These are phyloP conservation scores for Brachymystax lenok DNA, from an alignment of 2,797 vertebrate species.

Conservation along the genomic window DNA sequence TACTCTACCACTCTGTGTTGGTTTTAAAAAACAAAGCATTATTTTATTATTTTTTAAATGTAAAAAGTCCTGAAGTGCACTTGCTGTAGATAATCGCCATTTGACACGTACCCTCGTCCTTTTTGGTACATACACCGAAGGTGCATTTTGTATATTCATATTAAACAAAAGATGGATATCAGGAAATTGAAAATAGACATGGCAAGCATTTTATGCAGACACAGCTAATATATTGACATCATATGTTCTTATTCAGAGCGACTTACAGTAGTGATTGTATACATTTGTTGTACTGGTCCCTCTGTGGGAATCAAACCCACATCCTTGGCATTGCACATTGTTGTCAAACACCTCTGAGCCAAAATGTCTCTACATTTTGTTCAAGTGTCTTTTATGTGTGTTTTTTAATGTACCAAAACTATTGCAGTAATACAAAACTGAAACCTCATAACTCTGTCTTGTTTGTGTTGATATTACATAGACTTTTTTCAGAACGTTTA, in stretches of 20 bases:
- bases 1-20: slow-evolving; percentile 42
- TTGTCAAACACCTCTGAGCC: background rate
- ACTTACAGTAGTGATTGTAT: slow-evolving; percentile 13
- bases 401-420: slow-evolving; percentile 12
- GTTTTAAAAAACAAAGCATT: slow-evolving; percentile 48
- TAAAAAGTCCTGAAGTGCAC: slow-evolving; percentile 75
- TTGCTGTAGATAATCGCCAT: slow-evolving; percentile 71
- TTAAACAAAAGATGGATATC: slow-evolving; percentile 54
- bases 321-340: no score
- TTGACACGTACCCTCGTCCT: slow-evolving; percentile 24
- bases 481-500: no score
- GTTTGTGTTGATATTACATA: background rate
- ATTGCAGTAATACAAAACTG: background rate
- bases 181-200: slow-evolving; percentile 41
- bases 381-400: slow-evolving; percentile 19
- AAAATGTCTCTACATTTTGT: slow-evolving; percentile 1
- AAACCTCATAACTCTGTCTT: background rate
- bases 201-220: slow-evolving; percentile 51
- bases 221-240: slow-evolving; percentile 49
- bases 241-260: slow-evolving; percentile 33
- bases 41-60: slow-evolving; percentile 62
- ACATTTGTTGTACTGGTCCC: background rate
- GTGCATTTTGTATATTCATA: slow-evolving; percentile 69
- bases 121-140: slow-evolving; percentile 60
- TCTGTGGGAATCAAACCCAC: no score